Conservation (phyloP, 2,888 invertebrate genomes). For the Tinea pellionella region DNA sequence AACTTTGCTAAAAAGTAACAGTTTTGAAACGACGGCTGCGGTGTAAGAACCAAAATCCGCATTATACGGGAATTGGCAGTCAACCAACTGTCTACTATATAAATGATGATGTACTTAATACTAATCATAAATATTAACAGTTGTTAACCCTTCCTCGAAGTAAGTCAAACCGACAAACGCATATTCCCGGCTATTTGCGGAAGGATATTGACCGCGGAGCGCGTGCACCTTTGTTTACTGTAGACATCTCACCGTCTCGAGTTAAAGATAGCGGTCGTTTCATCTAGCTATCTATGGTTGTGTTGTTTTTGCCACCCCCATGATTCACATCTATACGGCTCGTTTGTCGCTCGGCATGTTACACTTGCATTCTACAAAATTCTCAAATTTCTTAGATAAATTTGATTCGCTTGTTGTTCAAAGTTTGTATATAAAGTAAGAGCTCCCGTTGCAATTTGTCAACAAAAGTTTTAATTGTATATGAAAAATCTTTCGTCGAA, state of each 20-base stretch:
- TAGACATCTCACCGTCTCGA: slow-evolving; percentile 27
- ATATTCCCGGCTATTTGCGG: slow-evolving; percentile 45
- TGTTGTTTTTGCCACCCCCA: slow-evolving; percentile 2
- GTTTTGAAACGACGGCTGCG: too few species aligned
- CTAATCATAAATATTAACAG: not conserved
- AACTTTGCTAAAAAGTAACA: not conserved
- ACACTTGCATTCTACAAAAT: not conserved
- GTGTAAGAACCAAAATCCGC: too few species aligned
- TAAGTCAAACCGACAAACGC: slow-evolving; percentile 25
- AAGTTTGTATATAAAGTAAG: not conserved
- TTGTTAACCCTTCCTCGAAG: slow-evolving; percentile 11
- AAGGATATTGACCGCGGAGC: slow-evolving; percentile 53
- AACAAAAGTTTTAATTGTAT: not conserved
- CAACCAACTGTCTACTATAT: too few species aligned
- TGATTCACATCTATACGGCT: not conserved
- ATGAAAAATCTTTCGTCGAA: too few species aligned
- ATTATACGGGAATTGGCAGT: too few species aligned
- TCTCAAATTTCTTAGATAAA: not conserved
- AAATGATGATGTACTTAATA: too few species aligned
- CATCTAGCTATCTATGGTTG: not conserved
- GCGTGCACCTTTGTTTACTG: slow-evolving; percentile 51
- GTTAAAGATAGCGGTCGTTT: slow-evolving; percentile 41
- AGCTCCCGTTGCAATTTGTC: not conserved
- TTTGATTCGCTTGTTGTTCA: not conserved
- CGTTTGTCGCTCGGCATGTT: not conserved